Percentiles rank a stretch among this genome's conserved stretches.
These are phyloP conservation scores for Deilephila porcellus DNA, from an alignment of 2,888 invertebrate species.

Conservation along the genomic window DNA sequence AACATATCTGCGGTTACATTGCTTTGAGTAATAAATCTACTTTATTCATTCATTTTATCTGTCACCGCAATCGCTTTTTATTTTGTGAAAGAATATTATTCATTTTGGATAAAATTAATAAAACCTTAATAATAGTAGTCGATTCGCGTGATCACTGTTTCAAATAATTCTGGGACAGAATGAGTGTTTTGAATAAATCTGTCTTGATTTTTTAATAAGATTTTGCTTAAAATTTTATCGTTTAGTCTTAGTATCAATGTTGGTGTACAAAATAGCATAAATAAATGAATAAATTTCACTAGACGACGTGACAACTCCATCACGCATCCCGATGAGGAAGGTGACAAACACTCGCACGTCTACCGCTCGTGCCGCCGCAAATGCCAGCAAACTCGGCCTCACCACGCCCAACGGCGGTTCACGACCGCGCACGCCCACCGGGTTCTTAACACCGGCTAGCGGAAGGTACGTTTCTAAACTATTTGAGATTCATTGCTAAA, in stretches of 20 bases:
- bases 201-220: no score
- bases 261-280: no score
- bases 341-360: conserved; percentile 85
- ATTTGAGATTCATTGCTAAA: neutral
- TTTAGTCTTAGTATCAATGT: no score
- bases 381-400: conserved; percentile 85
- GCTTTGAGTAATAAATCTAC: neutral
- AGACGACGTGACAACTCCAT: conserved; percentile 91
- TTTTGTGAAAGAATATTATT: neutral
- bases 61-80: neutral
- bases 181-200: no score
- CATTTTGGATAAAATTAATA: neutral
- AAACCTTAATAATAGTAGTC: no score
- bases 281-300: conserved; percentile 24
- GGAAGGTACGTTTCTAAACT: conserved; percentile 85
- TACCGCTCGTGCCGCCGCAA: conserved; percentile 84
- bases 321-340: conserved; percentile 92
- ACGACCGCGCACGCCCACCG: conserved; percentile 90
- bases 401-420: conserved; percentile 86
- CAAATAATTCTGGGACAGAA: no score
- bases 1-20: conserved; percentile 8
- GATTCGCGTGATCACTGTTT: no score
- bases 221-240: no score
- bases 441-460: conserved; percentile 90
- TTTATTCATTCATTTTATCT: neutral